Percentiles rank a stretch among this genome's conserved stretches.
These are phyloP conservation scores for Danio choprae DNA, from an alignment of 2,797 vertebrate genomes.

Conservation along the genomic window DNA sequence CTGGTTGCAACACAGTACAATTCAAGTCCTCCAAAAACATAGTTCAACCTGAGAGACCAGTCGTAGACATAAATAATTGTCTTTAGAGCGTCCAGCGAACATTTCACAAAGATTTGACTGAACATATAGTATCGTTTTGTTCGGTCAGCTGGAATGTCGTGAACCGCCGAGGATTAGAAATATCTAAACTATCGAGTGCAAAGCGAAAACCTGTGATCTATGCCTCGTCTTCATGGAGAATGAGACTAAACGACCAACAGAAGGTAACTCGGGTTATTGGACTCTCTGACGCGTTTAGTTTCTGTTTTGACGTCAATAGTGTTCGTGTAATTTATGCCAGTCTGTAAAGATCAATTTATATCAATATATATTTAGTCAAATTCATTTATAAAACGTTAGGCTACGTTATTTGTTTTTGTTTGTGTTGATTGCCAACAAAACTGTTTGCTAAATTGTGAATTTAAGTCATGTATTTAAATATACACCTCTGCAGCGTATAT, in stretches of 20 bases:
- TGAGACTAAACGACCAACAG: slow-evolving; percentile 50
- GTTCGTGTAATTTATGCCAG: background rate
- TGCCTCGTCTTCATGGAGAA: slow-evolving; percentile 64
- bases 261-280: slow-evolving; percentile 52
- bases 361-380: background rate
- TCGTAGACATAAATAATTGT: background rate
- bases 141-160: background rate
- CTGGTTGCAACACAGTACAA: slow-evolving; percentile 55
- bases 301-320: background rate
- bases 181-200: slow-evolving; percentile 35
- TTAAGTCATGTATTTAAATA: background rate
- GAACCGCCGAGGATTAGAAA: slow-evolving; percentile 4
- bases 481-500: background rate
- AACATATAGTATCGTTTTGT: background rate
- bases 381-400: too few relatives aligned
- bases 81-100: background rate
- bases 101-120: background rate
- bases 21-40: slow-evolving; percentile 16
- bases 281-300: background rate
- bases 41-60: background rate
- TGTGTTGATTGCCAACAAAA: background rate
- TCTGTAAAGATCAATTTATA: background rate
- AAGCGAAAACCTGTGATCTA: slow-evolving; percentile 35
- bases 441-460: too few relatives aligned
- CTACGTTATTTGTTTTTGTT: background rate